Base-by-base conservation (phyloP, 2,888 invertebrate genomes). In the Acrocyrtus sp. region DNA sequence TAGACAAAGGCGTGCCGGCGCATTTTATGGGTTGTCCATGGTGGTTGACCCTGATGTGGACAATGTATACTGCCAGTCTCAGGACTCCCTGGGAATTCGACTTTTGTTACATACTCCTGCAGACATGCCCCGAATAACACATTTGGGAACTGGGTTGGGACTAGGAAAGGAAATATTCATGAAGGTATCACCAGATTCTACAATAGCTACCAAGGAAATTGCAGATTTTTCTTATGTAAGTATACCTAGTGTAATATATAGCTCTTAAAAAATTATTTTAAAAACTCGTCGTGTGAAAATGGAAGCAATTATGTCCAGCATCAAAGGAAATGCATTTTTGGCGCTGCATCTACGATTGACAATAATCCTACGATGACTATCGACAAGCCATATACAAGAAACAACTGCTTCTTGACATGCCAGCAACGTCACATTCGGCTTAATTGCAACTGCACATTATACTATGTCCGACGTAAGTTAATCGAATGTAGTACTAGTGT, bases 131-230 rank as follows among this genome's bases (percentile, higher is more conserved):
- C 45, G 70, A 10, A 57, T 75, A 17, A 17, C 61, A 1, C 45
- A 66, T 34, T 48, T 60, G 41, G 74, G 70, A 8, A 50, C 57
- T 2, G 62, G 65, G 10, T 43, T 69, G 24, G 66, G 66, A 10
- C 3, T 75, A 8, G 62, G 61, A 3, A 41, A 51, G 12, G 74
- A 75, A 51, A 53, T 61, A 8, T 75, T 66, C 27, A 45, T 75
- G 4, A 57, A 66, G 39, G 48, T 75, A n/a, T 56, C 22, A 21
- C 74, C 74, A 10, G 74, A 70, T 50, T 60, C 50, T 12, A 75
- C 70, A 8, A 21, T 66, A 2, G 70, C 74, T 1, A 66, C 70
- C 22, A 26, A 60, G 29, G 41, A 22, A 53, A 72, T 65, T 47
- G 17, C 54, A 41, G 58, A 72, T 54, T 66, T 47, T 21, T 19